phyloP scores from a whole-genome alignment of 2,113 vertebrate genomes.

The Hystrix brachyura region DNA sequence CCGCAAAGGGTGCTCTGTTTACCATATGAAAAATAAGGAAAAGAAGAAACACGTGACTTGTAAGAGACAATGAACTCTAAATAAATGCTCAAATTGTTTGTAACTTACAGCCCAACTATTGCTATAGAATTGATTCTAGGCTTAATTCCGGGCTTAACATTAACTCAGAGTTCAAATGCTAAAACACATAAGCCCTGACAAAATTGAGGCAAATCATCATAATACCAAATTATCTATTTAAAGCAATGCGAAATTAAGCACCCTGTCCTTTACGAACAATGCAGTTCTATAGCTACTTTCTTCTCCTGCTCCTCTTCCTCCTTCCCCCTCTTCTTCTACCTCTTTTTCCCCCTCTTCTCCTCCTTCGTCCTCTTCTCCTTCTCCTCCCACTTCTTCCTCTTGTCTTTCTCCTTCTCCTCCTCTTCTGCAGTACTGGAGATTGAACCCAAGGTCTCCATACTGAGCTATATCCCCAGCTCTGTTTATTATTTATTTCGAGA shows the following conservation, averaged over 20 bases:
- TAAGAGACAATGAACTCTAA: not conserved
- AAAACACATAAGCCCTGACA: not conserved
- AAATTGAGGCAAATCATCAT: not conserved
- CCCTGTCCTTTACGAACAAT: not conserved
- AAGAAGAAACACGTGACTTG: not conserved
- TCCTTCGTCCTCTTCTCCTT: not conserved
- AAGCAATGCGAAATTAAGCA: not conserved
- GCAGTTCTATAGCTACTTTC: not conserved
- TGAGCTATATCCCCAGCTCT: not conserved
- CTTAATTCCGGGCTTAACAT: not conserved
- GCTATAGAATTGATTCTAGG: not conserved
- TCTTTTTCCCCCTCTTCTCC: no score
- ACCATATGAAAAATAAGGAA: not conserved
- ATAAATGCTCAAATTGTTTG: not conserved
- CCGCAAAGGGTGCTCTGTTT: not conserved
- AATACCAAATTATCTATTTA: constrained; percentile 6
- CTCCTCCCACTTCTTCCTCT: not conserved
- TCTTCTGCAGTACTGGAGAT: not conserved
- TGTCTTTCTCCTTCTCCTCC: not conserved
- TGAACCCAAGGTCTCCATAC: not conserved
- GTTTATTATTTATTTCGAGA: not conserved
- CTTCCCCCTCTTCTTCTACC: not conserved
- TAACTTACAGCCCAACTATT: not conserved
- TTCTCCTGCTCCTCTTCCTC: not conserved
- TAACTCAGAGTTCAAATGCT: not conserved